phyloP scores from a whole-genome alignment of 1,140 invertebrate genomes.

The Scaptomyza hsui region DNA sequence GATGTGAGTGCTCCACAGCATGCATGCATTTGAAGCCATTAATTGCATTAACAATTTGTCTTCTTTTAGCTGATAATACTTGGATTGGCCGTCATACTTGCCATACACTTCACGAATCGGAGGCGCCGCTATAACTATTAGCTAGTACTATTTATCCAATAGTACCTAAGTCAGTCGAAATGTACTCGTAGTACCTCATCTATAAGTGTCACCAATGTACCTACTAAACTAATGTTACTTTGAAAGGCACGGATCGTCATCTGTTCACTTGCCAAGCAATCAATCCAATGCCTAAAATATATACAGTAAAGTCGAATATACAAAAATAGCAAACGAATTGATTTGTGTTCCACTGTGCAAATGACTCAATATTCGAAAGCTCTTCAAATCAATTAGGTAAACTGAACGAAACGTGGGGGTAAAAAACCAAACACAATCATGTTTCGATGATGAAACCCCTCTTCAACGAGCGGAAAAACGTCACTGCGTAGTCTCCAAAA shows the following conservation, averaged over 20 bases:
- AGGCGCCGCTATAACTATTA: slow-evolving; percentile 66
- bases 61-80: slow-evolving; percentile 60
- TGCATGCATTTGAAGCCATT: background rate
- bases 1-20: slow-evolving; percentile 50
- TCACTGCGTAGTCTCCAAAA: background rate
- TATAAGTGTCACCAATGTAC: slow-evolving; percentile 67
- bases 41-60: slow-evolving; percentile 3
- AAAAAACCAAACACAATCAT: slow-evolving; percentile 38
- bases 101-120: slow-evolving; percentile 75
- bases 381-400: slow-evolving; percentile 57
- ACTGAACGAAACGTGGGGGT: slow-evolving; percentile 35
- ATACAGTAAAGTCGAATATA: slow-evolving; percentile 26
- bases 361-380: slow-evolving; percentile 30
- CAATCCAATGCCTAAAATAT: slow-evolving; percentile 46
- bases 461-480: background rate
- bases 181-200: slow-evolving; percentile 44
- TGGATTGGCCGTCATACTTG: slow-evolving; percentile 59
- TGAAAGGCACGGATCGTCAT: slow-evolving; percentile 12
- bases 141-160: background rate
- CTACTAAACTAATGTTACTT: slow-evolving; percentile 37
- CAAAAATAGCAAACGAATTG: background rate
- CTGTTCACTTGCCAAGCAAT: slow-evolving; percentile 61
- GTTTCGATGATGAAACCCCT: slow-evolving; percentile 33
- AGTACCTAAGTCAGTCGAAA: slow-evolving; percentile 33
- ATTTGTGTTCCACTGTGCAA: slow-evolving; percentile 4